phyloP scores from a whole-genome alignment of 2,113 vertebrate genomes.

The Dipodomys merriami region DNA sequence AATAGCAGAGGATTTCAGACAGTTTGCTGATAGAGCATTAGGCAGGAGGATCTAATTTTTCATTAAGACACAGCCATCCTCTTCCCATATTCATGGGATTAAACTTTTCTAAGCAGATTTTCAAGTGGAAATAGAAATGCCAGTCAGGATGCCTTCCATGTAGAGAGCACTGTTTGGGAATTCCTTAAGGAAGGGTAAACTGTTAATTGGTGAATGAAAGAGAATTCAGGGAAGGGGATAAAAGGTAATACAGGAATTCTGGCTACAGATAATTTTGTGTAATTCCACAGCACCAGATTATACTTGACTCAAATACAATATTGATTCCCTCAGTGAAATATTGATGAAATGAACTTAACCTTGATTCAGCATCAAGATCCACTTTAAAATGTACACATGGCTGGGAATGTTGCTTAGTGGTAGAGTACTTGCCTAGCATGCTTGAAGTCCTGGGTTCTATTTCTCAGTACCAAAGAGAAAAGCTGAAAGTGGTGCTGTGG shows the following conservation, averaged over 20 bases:
- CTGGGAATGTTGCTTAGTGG: too few relatives aligned
- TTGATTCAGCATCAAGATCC: not conserved
- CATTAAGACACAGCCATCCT: constrained; percentile 16
- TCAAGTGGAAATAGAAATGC: constrained; percentile 50
- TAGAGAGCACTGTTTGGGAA: not conserved
- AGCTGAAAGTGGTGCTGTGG: too few relatives aligned
- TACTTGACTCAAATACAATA: not conserved
- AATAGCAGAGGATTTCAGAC: constrained; percentile 26
- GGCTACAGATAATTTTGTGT: not conserved
- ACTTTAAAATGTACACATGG: constrained; percentile 24
- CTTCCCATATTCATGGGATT: not conserved
- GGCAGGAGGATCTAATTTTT: constrained; percentile 55
- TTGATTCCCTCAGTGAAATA: not conserved
- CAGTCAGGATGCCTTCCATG: constrained; percentile 24
- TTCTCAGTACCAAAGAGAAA: too few relatives aligned
- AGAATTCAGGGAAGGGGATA: constrained; percentile 26
- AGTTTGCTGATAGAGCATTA: constrained; percentile 30
- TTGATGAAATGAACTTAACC: not conserved
- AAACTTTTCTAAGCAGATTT: constrained; percentile 41
- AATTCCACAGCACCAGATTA: not conserved
- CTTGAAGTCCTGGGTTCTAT: too few relatives aligned
- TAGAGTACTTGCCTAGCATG: too few relatives aligned
- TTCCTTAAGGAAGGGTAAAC: not conserved
- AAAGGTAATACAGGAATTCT: not conserved
- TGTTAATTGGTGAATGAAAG: constrained; percentile 41